Percentiles rank a stretch among this genome's conserved stretches.
Evolutionary conservation across 2,113 vertebrate species (phyloP).

Genomic region (Lepidothrix coronata): DNA sequence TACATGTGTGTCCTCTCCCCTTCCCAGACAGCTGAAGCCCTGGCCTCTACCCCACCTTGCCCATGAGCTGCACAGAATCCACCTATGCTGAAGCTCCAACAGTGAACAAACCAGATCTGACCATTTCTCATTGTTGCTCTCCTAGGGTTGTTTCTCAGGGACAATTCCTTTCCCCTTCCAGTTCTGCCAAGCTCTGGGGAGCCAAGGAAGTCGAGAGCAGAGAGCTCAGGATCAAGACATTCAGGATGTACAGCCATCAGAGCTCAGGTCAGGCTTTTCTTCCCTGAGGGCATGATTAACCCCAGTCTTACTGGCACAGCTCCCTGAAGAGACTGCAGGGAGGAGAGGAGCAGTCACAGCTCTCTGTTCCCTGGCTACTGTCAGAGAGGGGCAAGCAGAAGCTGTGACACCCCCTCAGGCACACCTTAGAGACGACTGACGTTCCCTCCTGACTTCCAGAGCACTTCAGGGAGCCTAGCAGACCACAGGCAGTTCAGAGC

Average conservation of each 20-base stretch:
- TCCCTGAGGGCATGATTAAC: background rate
- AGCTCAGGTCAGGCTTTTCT: background rate
- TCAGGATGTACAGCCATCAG: background rate
- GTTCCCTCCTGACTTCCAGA: background rate
- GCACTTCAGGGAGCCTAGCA: background rate
- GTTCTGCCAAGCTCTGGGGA: background rate
- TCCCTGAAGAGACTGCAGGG: background rate
- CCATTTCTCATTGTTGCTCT: background rate
- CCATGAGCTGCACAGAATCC: background rate
- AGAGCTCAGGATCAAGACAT: background rate
- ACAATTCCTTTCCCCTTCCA: background rate
- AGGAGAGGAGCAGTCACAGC: background rate
- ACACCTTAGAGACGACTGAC: background rate
- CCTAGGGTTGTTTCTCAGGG: background rate
- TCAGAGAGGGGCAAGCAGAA: background rate
- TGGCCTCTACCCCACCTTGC: background rate
- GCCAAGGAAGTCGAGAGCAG: background rate
- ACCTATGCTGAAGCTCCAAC: background rate
- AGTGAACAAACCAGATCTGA: background rate
- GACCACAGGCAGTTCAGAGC: background rate
- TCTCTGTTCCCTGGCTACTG: background rate
- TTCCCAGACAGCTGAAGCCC: background rate
- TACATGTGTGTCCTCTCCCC: background rate
- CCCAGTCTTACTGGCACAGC: rapidly evolving
- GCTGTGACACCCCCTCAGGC: background rate